Percentiles rank a stretch among this genome's conserved stretches.
Evolutionary conservation across 1,140 invertebrate species (phyloP).

Genomic region (Hirudo medicinalis): DNA sequence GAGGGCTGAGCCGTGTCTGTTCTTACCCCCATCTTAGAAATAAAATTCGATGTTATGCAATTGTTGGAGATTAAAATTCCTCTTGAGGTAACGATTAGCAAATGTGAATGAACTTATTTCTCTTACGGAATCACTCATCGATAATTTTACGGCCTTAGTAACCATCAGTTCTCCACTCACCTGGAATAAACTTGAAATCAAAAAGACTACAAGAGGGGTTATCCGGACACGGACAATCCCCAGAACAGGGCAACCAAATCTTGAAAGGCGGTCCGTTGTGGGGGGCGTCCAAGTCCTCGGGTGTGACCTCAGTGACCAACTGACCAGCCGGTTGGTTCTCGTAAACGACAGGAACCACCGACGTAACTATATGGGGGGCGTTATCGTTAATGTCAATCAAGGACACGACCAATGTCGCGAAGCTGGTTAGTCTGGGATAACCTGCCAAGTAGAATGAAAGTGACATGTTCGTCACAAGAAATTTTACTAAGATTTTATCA

Average conservation of each 20-base stretch:
- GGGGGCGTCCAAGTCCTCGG: slow-evolving; percentile 46
- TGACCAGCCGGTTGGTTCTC: slow-evolving; percentile 7
- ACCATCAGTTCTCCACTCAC: no score
- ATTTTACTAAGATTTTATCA: no score
- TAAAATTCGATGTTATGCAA: not conserved
- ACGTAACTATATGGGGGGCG: slow-evolving; percentile 54
- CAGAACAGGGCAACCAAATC: slow-evolving; percentile 54
- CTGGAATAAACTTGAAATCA: slow-evolving; percentile 27
- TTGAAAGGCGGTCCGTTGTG: slow-evolving; percentile 81
- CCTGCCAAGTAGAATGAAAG: slow-evolving; percentile 29
- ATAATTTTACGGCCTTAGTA: not conserved
- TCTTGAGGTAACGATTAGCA: no score
- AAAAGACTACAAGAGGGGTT: slow-evolving; percentile 25
- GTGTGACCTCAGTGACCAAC: not conserved
- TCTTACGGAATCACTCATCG: no score
- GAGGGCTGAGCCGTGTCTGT: slow-evolving; percentile 77
- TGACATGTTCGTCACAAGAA: not conserved
- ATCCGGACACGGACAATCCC: slow-evolving; percentile 14
- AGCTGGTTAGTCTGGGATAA: slow-evolving; percentile 75
- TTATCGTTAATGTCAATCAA: slow-evolving; percentile 93
- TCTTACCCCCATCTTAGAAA: slow-evolving; percentile 15
- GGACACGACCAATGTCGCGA: slow-evolving; percentile 81
- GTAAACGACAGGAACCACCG: not conserved
- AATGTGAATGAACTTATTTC: no score
- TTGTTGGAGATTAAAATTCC: not conserved